phyloP scores from a whole-genome alignment of 2,113 vertebrate species.

The Miniopterus natalensis region DNA sequence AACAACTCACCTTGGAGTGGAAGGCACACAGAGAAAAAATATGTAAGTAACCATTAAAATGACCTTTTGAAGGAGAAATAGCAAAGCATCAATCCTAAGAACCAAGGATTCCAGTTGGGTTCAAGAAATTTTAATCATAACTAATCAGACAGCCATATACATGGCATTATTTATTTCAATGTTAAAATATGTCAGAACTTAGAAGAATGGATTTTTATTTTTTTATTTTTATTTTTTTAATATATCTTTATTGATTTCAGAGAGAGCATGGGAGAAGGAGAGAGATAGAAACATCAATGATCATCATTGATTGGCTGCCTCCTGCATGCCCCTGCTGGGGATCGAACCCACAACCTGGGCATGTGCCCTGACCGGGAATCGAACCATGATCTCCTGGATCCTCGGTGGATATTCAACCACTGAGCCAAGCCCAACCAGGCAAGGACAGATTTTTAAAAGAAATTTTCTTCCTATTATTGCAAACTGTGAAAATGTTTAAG shows the following conservation, averaged over 20 bases:
- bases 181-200: constrained; percentile 7
- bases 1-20: neutral
- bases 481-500: constrained; percentile 34
- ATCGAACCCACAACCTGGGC: too few species aligned
- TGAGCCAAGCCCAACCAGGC: too few species aligned
- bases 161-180: constrained; percentile 44
- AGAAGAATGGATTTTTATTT: neutral
- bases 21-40: neutral
- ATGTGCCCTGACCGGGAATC: too few species aligned
- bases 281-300: too few species aligned
- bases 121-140: constrained; percentile 35
- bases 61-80: neutral
- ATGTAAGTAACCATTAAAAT: neutral
- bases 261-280: too few species aligned
- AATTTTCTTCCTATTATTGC: neutral
- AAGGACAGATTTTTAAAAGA: neutral
- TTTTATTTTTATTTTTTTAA: too few species aligned
- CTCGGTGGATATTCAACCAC: too few species aligned
- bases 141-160: neutral
- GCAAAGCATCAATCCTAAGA: constrained; percentile 17
- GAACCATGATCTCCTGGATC: too few species aligned
- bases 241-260: too few species aligned
- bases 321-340: too few species aligned
- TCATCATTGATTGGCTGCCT: too few species aligned
- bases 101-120: constrained; percentile 5